Base-by-base conservation (phyloP, 2,113 vertebrate species). In the Microtus pennsylvanicus region DNA sequence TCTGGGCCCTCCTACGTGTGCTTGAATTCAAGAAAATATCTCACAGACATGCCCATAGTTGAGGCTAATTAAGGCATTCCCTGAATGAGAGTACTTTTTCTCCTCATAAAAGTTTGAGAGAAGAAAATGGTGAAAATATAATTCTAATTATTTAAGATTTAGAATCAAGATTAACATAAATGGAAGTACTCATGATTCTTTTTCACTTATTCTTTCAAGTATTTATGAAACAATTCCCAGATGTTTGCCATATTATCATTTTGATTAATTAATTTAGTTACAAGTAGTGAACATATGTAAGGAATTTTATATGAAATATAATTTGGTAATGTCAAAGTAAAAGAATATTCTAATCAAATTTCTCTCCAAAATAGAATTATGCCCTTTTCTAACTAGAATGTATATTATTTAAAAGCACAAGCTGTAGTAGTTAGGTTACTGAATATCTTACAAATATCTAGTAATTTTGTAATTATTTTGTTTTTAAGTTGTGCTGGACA, bases 151-250 rank as follows among this genome's bases (percentile, higher is more conserved):
- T 91, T 61, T 86, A 38, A 61, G 8, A 89, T 47, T 93, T 26
- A 72, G 74, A 76, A 26, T 91, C 75, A 78, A 93, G n/a, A 45
- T 92, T 94, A 22, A 78, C 42, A 89, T 33, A 69, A 35, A 50
- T 69, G 95, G 58, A 97, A 97, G 9, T 78, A 93, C 35, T 33
- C 55, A 30, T 80, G 7, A 1, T 7, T 90, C 80, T 95, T 72
- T 82, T 96, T 93, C 7, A 6, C 7, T 96, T 94, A 95, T 97
- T 91, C 94, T 97, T 96, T 93, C 47, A 98, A 81, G 3, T 67
- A 10, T 30, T 30, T 4, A 5, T 67, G 65, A 33, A 69, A 33
- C 30, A 33, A 4, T 58, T 55, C 3, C 14, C 35, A 80, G 17
- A 86, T 87, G 78, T 97, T 26, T 33, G 65, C 8, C 5, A 11